phyloP scores from a whole-genome alignment of 2,113 vertebrate genomes.

The Naja naja region DNA sequence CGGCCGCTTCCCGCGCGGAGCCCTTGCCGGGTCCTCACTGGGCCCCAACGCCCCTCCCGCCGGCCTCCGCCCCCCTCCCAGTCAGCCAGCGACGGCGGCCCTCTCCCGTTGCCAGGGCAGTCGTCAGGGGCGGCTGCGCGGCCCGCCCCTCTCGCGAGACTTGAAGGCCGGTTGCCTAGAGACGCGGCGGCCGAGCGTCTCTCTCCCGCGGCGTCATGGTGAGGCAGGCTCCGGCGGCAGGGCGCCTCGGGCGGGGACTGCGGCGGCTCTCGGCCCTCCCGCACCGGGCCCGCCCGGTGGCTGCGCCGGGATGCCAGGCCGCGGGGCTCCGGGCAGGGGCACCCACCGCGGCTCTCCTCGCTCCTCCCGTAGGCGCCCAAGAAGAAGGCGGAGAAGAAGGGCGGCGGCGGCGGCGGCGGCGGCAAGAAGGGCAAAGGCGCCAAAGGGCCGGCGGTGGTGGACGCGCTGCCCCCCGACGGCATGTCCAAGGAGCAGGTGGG shows the following conservation, averaged over 20 bases:
- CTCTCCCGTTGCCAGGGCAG: background rate
- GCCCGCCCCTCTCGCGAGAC: background rate
- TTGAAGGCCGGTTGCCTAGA: constrained; percentile 45
- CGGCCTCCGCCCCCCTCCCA: background rate
- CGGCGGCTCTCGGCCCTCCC: background rate
- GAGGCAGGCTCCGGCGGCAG: background rate
- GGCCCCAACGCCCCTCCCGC: background rate
- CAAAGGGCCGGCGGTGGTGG: constrained; percentile 69
- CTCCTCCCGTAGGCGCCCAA: constrained; percentile 78
- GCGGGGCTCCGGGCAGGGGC: background rate
- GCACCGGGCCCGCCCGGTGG: background rate
- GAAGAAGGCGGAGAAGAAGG: constrained; percentile 76
- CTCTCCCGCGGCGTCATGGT: constrained; percentile 33
- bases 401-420: background rate
- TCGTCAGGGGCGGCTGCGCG: background rate
- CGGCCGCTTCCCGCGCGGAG: background rate
- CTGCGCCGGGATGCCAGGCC: background rate
- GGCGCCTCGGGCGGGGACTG: too few relatives aligned
- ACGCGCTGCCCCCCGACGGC: constrained; percentile 75
- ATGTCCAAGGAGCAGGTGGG: constrained; percentile 90
- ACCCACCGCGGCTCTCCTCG: background rate
- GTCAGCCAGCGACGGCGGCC: background rate
- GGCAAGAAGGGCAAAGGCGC: constrained; percentile 62
- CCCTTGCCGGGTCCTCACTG: too few relatives aligned
- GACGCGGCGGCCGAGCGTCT: background rate